Percentiles rank a stretch among this genome's conserved stretches.
Conservation (phyloP, 2,888 invertebrate genomes). For the Xiphydria camelus region DNA sequence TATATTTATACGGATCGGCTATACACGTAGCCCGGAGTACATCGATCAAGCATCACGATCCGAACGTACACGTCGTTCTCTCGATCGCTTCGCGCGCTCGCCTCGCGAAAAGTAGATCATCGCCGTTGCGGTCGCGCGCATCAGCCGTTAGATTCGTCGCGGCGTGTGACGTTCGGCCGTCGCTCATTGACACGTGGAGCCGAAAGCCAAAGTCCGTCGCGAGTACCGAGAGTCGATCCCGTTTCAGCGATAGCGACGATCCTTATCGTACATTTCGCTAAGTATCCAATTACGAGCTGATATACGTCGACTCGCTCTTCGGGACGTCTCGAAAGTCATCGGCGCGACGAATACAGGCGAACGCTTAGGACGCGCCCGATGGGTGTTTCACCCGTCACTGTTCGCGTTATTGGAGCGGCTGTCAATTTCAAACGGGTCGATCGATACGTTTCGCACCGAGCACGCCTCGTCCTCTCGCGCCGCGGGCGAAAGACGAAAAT, state of each 20-base stretch:
- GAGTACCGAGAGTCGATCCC: conserved; percentile 17
- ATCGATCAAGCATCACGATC: too few relatives aligned
- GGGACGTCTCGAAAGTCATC: neutral
- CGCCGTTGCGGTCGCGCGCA: too few relatives aligned
- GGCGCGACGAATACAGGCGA: neutral
- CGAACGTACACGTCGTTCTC: too few relatives aligned
- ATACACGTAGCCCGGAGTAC: too few relatives aligned
- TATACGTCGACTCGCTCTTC: too few relatives aligned
- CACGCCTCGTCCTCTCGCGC: neutral
- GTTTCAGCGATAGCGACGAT: conserved; percentile 9
- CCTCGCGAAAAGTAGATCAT: too few relatives aligned
- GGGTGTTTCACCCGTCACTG: neutral
- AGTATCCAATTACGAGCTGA: conserved; percentile 16
- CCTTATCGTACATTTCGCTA: conserved; percentile 15
- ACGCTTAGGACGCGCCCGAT: neutral
- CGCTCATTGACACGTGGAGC: too few relatives aligned
- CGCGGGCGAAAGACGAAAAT: conserved; percentile 8
- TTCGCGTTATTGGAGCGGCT: neutral
- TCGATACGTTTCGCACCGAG: neutral
- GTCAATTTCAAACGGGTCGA: neutral
- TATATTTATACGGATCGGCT: too few relatives aligned
- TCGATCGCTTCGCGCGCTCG: too few relatives aligned
- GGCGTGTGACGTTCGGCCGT: too few relatives aligned
- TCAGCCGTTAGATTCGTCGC: too few relatives aligned
- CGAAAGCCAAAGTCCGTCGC: too few relatives aligned